Conservation (phyloP, 2,888 invertebrate species). For the Lasioglossum oenotherae region DNA sequence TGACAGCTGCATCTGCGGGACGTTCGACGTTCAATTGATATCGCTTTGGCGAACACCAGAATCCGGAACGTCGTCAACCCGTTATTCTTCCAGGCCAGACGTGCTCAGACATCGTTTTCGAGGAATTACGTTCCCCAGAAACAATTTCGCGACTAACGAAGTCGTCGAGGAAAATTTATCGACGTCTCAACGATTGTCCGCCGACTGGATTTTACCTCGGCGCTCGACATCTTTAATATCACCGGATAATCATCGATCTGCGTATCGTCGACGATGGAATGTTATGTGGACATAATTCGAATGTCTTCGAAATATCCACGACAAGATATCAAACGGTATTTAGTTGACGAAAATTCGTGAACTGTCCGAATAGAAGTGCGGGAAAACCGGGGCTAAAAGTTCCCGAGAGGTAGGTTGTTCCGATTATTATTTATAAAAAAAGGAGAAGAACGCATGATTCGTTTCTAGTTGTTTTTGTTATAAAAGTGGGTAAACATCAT, state of each 20-base stretch:
- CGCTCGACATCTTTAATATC: constrained; percentile 17
- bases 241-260: background rate
- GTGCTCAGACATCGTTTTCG: constrained; percentile 30
- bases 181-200: constrained; percentile 10
- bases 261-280: background rate
- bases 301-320: background rate
- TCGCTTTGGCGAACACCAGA: constrained; percentile 17
- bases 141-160: constrained; percentile 43
- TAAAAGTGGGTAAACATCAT: too few relatives aligned
- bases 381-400: too few relatives aligned
- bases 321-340: background rate
- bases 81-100: constrained; percentile 39
- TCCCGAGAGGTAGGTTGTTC: too few relatives aligned
- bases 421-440: too few relatives aligned
- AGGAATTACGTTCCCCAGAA: constrained; percentile 29
- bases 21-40: constrained; percentile 57
- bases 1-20: constrained; percentile 55
- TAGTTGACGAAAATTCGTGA: background rate
- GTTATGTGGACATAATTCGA: background rate
- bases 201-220: constrained; percentile 27
- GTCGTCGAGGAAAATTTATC: constrained; percentile 41
- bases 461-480: too few relatives aligned
- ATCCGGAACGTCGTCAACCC: constrained; percentile 27
- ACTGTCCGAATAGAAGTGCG: background rate
- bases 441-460: too few relatives aligned